Conservation (phyloP, 1,140 invertebrate genomes). For the Gryllus bimaculatus region DNA sequence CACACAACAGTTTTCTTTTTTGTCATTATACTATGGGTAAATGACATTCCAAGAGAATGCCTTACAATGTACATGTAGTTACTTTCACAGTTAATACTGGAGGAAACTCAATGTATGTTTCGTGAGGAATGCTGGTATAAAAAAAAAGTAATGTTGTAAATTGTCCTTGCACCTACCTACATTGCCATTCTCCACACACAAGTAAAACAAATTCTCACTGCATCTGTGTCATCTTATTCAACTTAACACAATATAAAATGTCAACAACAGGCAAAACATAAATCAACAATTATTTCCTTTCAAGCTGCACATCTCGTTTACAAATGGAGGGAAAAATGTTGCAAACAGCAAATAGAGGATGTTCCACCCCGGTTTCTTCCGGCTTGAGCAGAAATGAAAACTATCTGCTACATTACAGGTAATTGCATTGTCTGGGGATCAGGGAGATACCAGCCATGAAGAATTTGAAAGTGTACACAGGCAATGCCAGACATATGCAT, state of each 20-base stretch:
- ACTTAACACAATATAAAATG: slow-evolving; percentile 14
- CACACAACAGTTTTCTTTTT: neutral
- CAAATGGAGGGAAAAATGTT: slow-evolving; percentile 14
- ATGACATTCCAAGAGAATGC: neutral
- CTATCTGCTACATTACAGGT: neutral
- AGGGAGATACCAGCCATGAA: neutral
- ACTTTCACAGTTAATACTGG: neutral
- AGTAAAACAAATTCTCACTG: neutral
- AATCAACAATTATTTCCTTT: slow-evolving; percentile 11
- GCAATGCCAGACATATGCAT: neutral
- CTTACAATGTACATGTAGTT: neutral
- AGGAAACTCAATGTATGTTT: neutral
- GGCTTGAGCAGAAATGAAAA: neutral
- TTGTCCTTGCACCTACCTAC: neutral
- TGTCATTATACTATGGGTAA: neutral
- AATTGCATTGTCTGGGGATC: neutral
- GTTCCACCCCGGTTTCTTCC: neutral
- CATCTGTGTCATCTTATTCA: slow-evolving; percentile 4
- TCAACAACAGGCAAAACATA: slow-evolving; percentile 12
- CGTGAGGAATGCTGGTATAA: slow-evolving; percentile 1
- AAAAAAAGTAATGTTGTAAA: neutral
- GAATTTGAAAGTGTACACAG: neutral
- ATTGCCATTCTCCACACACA: neutral
- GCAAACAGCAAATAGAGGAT: neutral
- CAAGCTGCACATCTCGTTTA: slow-evolving; percentile 14